phyloP scores from a whole-genome alignment of 2,888 invertebrate genomes.

The Cephalotes varians region DNA sequence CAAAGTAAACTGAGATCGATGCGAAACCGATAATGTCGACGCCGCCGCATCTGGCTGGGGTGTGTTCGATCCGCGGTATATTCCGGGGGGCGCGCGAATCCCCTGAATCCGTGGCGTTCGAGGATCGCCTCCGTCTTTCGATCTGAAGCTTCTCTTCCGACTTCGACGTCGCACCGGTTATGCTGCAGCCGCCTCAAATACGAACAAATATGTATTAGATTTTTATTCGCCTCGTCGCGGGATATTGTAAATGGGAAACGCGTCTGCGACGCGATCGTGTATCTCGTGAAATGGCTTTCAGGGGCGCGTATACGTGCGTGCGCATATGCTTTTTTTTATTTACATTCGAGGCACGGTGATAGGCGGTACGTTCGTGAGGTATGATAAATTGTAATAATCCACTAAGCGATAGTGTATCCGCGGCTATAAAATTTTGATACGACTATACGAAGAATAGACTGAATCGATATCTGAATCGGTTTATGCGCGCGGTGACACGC shows the following conservation, averaged over 20 bases:
- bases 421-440: slow-evolving; percentile 42
- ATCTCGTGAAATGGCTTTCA: slow-evolving; percentile 45
- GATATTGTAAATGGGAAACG: slow-evolving; percentile 69
- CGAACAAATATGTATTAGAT: slow-evolving; percentile 74
- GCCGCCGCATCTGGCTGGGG: slow-evolving; percentile 59
- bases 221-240: slow-evolving; percentile 67
- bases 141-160: slow-evolving; percentile 17
- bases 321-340: neutral
- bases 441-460: slow-evolving; percentile 39
- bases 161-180: slow-evolving; percentile 56
- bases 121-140: slow-evolving; percentile 34
- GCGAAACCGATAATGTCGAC: slow-evolving; percentile 85
- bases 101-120: neutral
- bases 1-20: slow-evolving; percentile 81
- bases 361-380: neutral
- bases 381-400: slow-evolving; percentile 51
- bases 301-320: neutral
- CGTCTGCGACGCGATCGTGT: slow-evolving; percentile 47
- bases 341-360: neutral
- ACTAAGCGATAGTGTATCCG: slow-evolving; percentile 31
- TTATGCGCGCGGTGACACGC: slow-evolving; percentile 6
- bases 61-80: slow-evolving; percentile 56
- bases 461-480: slow-evolving; percentile 42
- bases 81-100: slow-evolving; percentile 26
- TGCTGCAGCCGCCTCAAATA: slow-evolving; percentile 50